These are phyloP conservation scores for Ivindomyrus marchei DNA, from an alignment of 2,113 vertebrate genomes.

Conservation along the genomic window DNA sequence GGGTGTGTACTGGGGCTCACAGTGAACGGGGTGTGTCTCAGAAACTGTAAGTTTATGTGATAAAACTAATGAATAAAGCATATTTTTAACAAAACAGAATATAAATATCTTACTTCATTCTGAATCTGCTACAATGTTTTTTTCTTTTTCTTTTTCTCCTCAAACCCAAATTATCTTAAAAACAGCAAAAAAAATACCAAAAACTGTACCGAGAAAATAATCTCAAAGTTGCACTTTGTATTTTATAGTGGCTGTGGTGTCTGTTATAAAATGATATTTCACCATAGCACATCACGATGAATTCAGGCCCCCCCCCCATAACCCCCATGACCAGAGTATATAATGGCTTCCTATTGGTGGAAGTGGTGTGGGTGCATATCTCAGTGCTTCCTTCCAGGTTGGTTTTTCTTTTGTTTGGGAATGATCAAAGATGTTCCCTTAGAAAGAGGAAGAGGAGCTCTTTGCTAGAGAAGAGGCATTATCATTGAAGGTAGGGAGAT, in stretches of 20 bases:
- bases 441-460: background rate
- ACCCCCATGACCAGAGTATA: background rate
- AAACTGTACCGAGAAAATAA: background rate
- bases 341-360: conserved; percentile 8
- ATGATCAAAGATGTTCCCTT: background rate
- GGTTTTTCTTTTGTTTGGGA: background rate
- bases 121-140: background rate
- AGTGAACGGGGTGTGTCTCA: background rate
- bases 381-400: background rate
- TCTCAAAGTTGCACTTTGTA: background rate
- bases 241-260: background rate
- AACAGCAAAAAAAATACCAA: background rate
- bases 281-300: background rate
- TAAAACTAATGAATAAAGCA: background rate
- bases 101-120: background rate
- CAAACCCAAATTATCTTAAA: background rate
- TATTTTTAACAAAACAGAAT: background rate
- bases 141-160: background rate
- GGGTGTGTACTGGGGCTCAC: background rate
- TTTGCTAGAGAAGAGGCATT: background rate
- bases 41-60: background rate
- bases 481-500: background rate
- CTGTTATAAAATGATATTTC: background rate
- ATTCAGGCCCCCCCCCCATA: background rate
- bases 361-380: background rate